phyloP scores from a whole-genome alignment of 2,113 vertebrate species.

The Sisor rabdophorus region DNA sequence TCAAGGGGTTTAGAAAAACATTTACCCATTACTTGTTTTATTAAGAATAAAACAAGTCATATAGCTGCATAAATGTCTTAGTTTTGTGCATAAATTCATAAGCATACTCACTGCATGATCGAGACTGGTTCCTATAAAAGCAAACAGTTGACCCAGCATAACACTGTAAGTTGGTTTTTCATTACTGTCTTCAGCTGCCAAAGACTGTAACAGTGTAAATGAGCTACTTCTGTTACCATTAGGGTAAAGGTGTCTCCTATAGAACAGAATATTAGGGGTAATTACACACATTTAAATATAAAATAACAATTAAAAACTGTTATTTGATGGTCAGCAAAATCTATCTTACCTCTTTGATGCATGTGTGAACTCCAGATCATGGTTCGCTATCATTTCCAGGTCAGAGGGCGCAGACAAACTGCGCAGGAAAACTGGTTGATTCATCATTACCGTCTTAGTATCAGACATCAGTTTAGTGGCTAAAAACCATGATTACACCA shows the following conservation, averaged over 20 bases:
- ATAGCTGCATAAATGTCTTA: no score
- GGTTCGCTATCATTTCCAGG: constrained; percentile 95
- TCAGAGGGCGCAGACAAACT: constrained; percentile 98
- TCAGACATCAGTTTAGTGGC: constrained; percentile 92
- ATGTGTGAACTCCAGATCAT: constrained; percentile 90
- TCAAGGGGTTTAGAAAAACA: no score
- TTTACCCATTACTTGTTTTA: no score
- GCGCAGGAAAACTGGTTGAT: constrained; percentile 93
- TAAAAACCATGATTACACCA: constrained; percentile 51
- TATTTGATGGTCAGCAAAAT: neutral
- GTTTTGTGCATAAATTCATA: neutral
- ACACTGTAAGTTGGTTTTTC: constrained; percentile 95
- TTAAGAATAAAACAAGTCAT: no score
- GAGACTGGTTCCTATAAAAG: constrained; percentile 94
- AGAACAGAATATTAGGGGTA: neutral
- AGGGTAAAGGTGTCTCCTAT: constrained; percentile 81
- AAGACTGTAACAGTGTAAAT: constrained; percentile 91
- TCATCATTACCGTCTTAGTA: constrained; percentile 80
- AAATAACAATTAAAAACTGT: neutral
- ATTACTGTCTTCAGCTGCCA: constrained; percentile 86
- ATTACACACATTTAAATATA: neutral
- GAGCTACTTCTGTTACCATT: constrained; percentile 94
- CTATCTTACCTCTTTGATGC: constrained; percentile 80
- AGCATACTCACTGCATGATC: constrained; percentile 83
- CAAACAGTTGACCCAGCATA: constrained; percentile 91